These are phyloP conservation scores for Poeciliopsis turrubarensis DNA, from an alignment of 2,113 vertebrate genomes.

Conservation along the genomic window DNA sequence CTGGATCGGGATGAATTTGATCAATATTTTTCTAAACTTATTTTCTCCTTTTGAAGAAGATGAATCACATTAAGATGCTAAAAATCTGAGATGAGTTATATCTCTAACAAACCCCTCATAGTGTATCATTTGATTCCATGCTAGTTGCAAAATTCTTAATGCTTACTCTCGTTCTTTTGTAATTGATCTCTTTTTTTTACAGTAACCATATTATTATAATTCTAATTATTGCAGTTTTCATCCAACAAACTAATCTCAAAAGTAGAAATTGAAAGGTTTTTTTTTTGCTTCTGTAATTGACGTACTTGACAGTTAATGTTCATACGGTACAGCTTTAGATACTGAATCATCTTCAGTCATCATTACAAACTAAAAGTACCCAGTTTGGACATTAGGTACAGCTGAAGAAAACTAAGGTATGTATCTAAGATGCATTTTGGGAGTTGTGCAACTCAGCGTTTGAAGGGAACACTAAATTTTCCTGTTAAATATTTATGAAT, in stretches of 20 bases:
- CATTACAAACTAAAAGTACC: not conserved
- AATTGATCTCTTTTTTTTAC: not conserved
- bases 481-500: slow-evolving; percentile 44
- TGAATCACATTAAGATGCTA: not conserved
- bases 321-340: rapidly evolving
- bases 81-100: not conserved
- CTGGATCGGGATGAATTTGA: not conserved
- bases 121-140: not conserved
- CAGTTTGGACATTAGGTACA: not conserved
- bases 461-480: slow-evolving; percentile 3
- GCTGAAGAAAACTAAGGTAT: not conserved
- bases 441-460: not conserved
- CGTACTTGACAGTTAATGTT: not conserved
- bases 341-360: not conserved
- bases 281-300: not conserved
- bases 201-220: not conserved
- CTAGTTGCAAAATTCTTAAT: not conserved
- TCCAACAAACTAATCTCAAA: not conserved
- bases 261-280: not conserved
- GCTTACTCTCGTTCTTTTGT: not conserved
- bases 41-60: not conserved
- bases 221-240: not conserved
- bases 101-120: not conserved
- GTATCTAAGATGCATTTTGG: slow-evolving; percentile 10
- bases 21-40: not conserved